Evolutionary conservation across 1,140 invertebrate species (phyloP).

Genomic region (Atopsyche davidsoni): DNA sequence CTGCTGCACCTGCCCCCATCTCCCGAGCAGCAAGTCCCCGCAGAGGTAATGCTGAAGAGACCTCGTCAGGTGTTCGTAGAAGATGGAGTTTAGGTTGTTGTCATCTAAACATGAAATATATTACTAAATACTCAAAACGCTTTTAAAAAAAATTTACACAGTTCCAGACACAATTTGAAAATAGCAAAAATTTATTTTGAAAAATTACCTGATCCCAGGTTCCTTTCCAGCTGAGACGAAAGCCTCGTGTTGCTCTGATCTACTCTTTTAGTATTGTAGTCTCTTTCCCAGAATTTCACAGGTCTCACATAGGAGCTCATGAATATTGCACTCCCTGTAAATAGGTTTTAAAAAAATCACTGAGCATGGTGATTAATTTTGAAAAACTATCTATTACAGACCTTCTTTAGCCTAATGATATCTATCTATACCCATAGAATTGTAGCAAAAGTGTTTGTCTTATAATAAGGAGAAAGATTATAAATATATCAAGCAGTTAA

Average conservation of each 20-base stretch:
- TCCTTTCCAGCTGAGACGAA: conserved; percentile 90
- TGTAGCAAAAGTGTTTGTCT: too few species aligned
- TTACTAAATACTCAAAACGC: background rate
- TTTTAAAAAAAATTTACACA: conserved; percentile 1
- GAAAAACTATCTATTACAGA: too few species aligned
- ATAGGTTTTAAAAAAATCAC: too few species aligned
- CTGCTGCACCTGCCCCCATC: conserved; percentile 87
- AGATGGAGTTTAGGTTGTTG: conserved; percentile 98
- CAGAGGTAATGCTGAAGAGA: conserved; percentile 94
- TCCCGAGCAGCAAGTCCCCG: conserved; percentile 87
- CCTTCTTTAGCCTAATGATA: too few species aligned
- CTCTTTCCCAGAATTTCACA: conserved; percentile 98
- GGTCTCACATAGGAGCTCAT: conserved; percentile 95
- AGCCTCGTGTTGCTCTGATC: conserved; percentile 96
- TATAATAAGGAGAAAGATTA: too few species aligned
- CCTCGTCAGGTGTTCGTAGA: conserved; percentile 97
- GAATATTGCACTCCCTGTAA: conserved; percentile 87
- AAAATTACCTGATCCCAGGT: conserved; percentile 67
- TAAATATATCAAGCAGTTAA: too few species aligned
- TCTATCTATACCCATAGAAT: too few species aligned
- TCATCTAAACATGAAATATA: conserved; percentile 61
- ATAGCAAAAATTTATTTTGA: background rate
- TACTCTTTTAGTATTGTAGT: conserved; percentile 95
- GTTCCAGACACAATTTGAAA: background rate
- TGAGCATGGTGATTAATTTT: too few species aligned